phyloP scores from a whole-genome alignment of 2,113 vertebrate species.

The Spheniscus mendiculus region DNA sequence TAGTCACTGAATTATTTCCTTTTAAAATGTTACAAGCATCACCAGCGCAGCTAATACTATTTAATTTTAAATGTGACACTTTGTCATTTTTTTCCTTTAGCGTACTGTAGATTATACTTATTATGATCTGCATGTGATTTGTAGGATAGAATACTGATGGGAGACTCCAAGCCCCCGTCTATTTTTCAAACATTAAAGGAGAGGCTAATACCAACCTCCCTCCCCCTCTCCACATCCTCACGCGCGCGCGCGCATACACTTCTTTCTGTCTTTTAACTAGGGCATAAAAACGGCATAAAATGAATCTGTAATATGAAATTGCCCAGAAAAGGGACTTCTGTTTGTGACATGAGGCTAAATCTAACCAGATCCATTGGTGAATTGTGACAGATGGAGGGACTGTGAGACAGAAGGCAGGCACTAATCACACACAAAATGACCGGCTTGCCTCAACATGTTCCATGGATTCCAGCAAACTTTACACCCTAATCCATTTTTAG shows the following conservation, averaged over 20 bases:
- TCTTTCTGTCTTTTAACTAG: constrained; percentile 75
- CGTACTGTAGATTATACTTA: constrained; percentile 44
- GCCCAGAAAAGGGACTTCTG: constrained; percentile 84
- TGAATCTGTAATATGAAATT: constrained; percentile 83
- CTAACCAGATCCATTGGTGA: constrained; percentile 83
- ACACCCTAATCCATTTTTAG: constrained; percentile 97
- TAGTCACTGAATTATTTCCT: constrained; percentile 48
- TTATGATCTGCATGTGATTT: constrained; percentile 45
- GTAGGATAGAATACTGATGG: constrained; percentile 41
- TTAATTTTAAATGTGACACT: constrained; percentile 63
- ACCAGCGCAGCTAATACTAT: constrained; percentile 43
- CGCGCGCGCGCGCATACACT: neutral
- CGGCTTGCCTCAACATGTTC: constrained; percentile 86
- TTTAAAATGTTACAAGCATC: constrained; percentile 60
- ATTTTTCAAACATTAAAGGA: constrained; percentile 64
- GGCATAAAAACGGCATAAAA: constrained; percentile 77
- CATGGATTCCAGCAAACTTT: constrained; percentile 92
- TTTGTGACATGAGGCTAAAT: constrained; percentile 82
- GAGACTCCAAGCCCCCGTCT: constrained; percentile 21
- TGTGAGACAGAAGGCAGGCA: constrained; percentile 81
- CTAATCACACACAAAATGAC: constrained; percentile 84
- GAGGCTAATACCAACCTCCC: constrained; percentile 58
- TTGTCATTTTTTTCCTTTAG: constrained; percentile 47
- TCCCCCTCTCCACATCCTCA: neutral
- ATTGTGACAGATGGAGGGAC: constrained; percentile 88